A percentile compares a stretch with the other conserved stretches of the same genome.
Conservation (phyloP, 2,113 vertebrate species). For the Lagopus muta region DNA sequence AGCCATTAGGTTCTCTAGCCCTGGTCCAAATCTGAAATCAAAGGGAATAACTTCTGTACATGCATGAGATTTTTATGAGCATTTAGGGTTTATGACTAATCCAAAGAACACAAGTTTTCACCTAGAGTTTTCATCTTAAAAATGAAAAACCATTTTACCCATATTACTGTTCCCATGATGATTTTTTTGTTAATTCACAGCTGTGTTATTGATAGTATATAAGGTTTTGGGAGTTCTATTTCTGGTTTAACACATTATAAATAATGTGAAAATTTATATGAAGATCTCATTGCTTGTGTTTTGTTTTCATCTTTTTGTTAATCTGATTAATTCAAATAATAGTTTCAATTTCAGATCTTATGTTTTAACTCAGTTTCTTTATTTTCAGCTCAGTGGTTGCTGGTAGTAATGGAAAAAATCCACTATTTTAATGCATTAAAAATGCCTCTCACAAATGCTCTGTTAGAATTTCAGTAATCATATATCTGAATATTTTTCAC, state of each 20-base stretch:
- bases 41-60: background rate
- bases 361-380: background rate
- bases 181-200: background rate
- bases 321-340: background rate
- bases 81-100: background rate
- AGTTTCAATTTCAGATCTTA: background rate
- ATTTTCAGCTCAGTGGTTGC: background rate
- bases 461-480: background rate
- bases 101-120: background rate
- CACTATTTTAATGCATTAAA: background rate
- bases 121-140: background rate
- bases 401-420: background rate
- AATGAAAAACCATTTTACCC: background rate
- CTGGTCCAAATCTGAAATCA: background rate
- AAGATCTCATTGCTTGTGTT: background rate
- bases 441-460: background rate
- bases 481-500: background rate
- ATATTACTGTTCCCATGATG: fast-evolving
- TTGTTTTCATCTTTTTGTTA: background rate
- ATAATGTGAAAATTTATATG: background rate
- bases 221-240: background rate
- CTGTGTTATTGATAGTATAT: fast-evolving
- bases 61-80: background rate
- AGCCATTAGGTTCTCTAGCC: background rate
- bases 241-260: background rate